phyloP scores from a whole-genome alignment of 2,797 vertebrate genomes.

The Choloepus didactylus region DNA sequence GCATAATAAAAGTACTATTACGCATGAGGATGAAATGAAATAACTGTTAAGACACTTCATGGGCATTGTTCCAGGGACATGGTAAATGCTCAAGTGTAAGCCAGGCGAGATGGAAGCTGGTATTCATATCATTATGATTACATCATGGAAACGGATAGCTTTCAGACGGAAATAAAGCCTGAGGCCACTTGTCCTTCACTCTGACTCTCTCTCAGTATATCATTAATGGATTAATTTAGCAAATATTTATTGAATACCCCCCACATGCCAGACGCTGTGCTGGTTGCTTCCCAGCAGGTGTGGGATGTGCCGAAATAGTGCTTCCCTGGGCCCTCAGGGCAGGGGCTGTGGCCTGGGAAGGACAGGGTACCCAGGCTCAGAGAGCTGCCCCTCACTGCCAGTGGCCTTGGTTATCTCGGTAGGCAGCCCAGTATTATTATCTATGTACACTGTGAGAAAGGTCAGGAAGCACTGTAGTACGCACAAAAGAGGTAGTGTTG shows the following conservation, averaged over 20 bases:
- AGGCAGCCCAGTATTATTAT: not conserved
- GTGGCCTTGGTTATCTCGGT: not conserved
- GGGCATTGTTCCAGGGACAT: not conserved
- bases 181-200: not conserved
- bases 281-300: not conserved
- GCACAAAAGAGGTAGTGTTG: not conserved
- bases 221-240: conserved; percentile 1
- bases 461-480: not conserved
- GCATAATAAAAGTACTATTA: not conserved
- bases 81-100: not conserved
- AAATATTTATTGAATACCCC: not conserved
- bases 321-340: not conserved
- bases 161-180: not conserved
- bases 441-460: not conserved
- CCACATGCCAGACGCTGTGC: not conserved
- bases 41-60: not conserved
- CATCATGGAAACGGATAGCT: not conserved
- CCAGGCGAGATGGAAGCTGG: not conserved
- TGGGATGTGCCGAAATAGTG: not conserved
- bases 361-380: not conserved
- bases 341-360: not conserved
- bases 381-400: not conserved
- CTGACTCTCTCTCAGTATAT: not conserved
- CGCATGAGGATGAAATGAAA: not conserved
- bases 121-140: not conserved